A percentile compares a stretch with the other conserved stretches of the same genome.
phyloP scores from a whole-genome alignment of 1,140 invertebrate species.

The Drosophila takahashii region DNA sequence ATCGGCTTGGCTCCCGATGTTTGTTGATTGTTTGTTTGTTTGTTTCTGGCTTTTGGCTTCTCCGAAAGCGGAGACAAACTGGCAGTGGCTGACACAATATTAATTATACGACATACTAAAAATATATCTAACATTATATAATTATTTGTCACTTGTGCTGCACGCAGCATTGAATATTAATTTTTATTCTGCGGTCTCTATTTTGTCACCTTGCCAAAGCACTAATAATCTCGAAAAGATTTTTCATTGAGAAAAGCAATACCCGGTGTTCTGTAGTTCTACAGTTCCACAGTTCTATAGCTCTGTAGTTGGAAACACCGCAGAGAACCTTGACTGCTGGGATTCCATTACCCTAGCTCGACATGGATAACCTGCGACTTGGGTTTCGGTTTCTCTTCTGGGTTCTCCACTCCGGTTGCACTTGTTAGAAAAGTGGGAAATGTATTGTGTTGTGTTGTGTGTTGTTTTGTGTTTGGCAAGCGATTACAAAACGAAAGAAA shows the following conservation, averaged over 20 bases:
- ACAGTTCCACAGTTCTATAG: background rate
- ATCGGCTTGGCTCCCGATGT: constrained; percentile 30
- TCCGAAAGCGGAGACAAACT: constrained; percentile 75
- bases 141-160: constrained; percentile 42
- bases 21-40: constrained; percentile 65
- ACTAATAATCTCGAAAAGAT: constrained; percentile 39
- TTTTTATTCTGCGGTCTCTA: constrained; percentile 58
- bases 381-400: constrained; percentile 34
- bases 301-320: background rate
- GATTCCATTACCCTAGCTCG: constrained; percentile 53
- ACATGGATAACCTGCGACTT: constrained; percentile 26
- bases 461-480: constrained; percentile 56
- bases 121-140: constrained; percentile 50
- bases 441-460: constrained; percentile 8
- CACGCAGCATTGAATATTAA: constrained; percentile 73
- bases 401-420: constrained; percentile 62
- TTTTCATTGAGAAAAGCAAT: constrained; percentile 56
- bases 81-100: constrained; percentile 51
- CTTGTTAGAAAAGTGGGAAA: constrained; percentile 55
- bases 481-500: constrained; percentile 25
- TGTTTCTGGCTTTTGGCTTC: constrained; percentile 7
- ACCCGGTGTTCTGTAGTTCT: constrained; percentile 10
- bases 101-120: constrained; percentile 14
- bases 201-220: constrained; percentile 69
- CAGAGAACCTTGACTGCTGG: constrained; percentile 64